Evolutionary conservation across 2,113 vertebrate species (phyloP).

Genomic region (Stigmatopora nigra): DNA sequence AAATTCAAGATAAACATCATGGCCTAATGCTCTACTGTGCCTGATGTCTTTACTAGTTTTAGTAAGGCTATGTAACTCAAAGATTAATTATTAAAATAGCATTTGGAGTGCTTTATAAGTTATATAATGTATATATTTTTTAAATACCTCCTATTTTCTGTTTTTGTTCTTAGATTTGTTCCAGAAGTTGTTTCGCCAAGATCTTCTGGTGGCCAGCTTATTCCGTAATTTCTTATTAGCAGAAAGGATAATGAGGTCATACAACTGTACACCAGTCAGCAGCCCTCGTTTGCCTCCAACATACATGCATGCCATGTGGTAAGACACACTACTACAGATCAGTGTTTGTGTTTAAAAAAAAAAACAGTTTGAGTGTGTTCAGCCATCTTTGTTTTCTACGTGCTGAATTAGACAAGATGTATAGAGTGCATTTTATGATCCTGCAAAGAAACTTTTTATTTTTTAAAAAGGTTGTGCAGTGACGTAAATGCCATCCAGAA

Average conservation of each 20-base stretch:
- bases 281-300: constrained; percentile 93
- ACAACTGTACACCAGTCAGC: constrained; percentile 97
- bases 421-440: constrained; percentile 12
- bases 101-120: background rate
- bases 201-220: constrained; percentile 92
- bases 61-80: background rate
- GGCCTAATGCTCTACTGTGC: background rate
- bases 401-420: constrained; percentile 1
- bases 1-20: background rate
- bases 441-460: constrained; percentile 11
- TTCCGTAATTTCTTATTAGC: constrained; percentile 95
- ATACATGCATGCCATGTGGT: constrained; percentile 99
- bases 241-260: constrained; percentile 95
- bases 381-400: background rate
- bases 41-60: background rate
- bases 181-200: constrained; percentile 97
- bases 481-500: constrained; percentile 2
- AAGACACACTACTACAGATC: constrained; percentile 46
- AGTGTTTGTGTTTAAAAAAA: background rate
- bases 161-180: constrained; percentile 78
- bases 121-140: background rate
- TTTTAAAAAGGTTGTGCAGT: constrained; percentile 6
- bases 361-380: background rate
- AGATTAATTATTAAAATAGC: background rate
- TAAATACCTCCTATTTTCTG: constrained; percentile 8